Percentiles rank a stretch among this genome's conserved stretches.
These are phyloP conservation scores for Microctenopoma lineatum DNA, from an alignment of 2,797 vertebrate genomes.

Conservation along the genomic window DNA sequence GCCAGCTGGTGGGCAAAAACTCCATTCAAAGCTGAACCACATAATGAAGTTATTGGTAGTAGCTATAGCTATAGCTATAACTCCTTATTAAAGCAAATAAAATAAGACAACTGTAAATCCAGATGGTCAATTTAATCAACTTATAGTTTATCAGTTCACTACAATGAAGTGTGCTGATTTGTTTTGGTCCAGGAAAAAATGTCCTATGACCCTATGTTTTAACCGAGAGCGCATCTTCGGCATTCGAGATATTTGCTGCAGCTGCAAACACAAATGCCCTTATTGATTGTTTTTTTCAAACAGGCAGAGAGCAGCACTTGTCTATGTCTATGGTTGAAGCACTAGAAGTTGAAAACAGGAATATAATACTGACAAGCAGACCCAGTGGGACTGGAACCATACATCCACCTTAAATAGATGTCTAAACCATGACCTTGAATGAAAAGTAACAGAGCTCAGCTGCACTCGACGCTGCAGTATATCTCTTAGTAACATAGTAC, in stretches of 20 bases:
- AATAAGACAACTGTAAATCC: constrained; percentile 21
- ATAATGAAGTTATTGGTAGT: constrained; percentile 2
- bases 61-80: not conserved
- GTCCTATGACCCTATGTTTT: not conserved
- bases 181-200: constrained; percentile 9
- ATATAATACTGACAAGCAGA: constrained; percentile 26
- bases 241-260: not conserved
- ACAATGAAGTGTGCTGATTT: not conserved
- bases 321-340: constrained; percentile 1
- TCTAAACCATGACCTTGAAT: constrained; percentile 44
- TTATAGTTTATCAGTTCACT: not conserved
- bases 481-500: not conserved
- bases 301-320: constrained; percentile 1
- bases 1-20: not conserved
- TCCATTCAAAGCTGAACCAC: constrained; percentile 5
- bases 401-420: constrained; percentile 43
- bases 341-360: constrained; percentile 12
- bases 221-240: constrained; percentile 31
- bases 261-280: constrained; percentile 1
- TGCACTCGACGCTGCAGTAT: constrained; percentile 9
- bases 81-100: not conserved
- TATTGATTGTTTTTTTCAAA: not conserved
- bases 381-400: constrained; percentile 20
- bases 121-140: not conserved
- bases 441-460: constrained; percentile 30